Base-by-base conservation (phyloP, 2,888 invertebrate species). In the Leucania comma region DNA sequence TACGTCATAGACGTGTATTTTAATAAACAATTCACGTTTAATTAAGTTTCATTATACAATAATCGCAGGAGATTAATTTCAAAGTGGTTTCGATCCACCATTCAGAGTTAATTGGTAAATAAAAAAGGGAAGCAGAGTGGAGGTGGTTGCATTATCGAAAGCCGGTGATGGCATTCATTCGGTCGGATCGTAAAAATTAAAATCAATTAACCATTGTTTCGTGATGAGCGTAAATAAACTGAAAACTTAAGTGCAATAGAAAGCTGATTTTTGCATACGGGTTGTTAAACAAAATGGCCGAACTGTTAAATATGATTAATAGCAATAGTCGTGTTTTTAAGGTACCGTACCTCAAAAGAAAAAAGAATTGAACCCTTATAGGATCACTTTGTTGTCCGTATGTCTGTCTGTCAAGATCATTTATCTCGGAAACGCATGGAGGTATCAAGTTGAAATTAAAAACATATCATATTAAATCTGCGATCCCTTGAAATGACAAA, bases 91-190 rank as follows among this genome's bases (percentile, higher is more conserved):
- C 6, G 26, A 51, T 20, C 17, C 22, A 35, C 38, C 29, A 68
- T 51, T 72, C 67, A 35, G 72, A 60, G 62, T 63, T 38, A 60
- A 72, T 66, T 67, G 38, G 17, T 5, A 70, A 51, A 76, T 42
- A 32, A 64, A 65, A n/a, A 48, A n/a, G 22, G 9, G 20, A 48
- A 48, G 9, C 9, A 1, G 48, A 51, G 48, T 5, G 68, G 60
- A 38, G 35, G 29, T 14, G n/a, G 42, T 26, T 62, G 54, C 58
- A 77, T 77, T 65, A 72, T 26, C n/a, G 38, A 1, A 35, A 59
- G 20, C 38, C 53, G 60, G 12, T 46, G 12, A 42, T 58, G 20
- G 14, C 24, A 53, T 61, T 58, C 24, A 42, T 51, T 42, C 17
- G 42, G 57, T 67, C 32, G 42, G 29, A 9, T 56, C 17, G 63